These are phyloP conservation scores for Drosophila ananassae DNA, from an alignment of 1,140 invertebrate genomes.

Conservation along the genomic window DNA sequence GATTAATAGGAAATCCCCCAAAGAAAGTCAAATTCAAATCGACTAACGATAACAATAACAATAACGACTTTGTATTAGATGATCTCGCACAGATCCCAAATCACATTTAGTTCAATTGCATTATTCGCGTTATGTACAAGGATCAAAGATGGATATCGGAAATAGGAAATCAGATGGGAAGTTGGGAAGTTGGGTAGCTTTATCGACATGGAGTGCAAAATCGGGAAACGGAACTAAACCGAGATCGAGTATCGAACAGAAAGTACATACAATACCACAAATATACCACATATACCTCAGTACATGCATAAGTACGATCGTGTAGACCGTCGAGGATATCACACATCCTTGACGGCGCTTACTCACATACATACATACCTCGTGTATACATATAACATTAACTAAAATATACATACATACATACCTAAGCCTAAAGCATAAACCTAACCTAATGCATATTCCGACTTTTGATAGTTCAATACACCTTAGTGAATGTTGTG, in stretches of 20 bases:
- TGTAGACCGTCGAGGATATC: slow-evolving; percentile 21
- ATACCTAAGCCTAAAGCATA: slow-evolving; percentile 2
- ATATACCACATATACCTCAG: slow-evolving; percentile 83
- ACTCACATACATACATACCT: slow-evolving; percentile 69
- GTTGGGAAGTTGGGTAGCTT: slow-evolving; percentile 59
- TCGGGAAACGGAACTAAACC: slow-evolving; percentile 23
- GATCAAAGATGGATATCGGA: background rate
- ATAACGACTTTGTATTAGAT: slow-evolving; percentile 37
- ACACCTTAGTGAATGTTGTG: slow-evolving; percentile 78
- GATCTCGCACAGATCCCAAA: slow-evolving; percentile 42
- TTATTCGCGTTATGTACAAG: slow-evolving; percentile 56
- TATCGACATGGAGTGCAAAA: slow-evolving; percentile 69
- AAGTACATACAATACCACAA: slow-evolving; percentile 80
- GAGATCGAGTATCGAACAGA: slow-evolving; percentile 65
- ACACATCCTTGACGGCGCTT: slow-evolving; percentile 16
- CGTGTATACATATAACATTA: slow-evolving; percentile 77
- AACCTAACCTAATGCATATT: slow-evolving; percentile 36
- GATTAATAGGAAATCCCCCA: slow-evolving; percentile 31
- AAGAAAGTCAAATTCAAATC: slow-evolving; percentile 73
- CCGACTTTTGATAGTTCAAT: slow-evolving; percentile 72
- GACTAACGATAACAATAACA: slow-evolving; percentile 56
- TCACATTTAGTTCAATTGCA: slow-evolving; percentile 72
- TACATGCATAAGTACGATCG: slow-evolving; percentile 77
- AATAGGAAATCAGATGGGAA: slow-evolving; percentile 1
- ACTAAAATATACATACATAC: slow-evolving; percentile 69